phyloP scores from a whole-genome alignment of 2,888 invertebrate species.

The Alsophila aescularia region DNA sequence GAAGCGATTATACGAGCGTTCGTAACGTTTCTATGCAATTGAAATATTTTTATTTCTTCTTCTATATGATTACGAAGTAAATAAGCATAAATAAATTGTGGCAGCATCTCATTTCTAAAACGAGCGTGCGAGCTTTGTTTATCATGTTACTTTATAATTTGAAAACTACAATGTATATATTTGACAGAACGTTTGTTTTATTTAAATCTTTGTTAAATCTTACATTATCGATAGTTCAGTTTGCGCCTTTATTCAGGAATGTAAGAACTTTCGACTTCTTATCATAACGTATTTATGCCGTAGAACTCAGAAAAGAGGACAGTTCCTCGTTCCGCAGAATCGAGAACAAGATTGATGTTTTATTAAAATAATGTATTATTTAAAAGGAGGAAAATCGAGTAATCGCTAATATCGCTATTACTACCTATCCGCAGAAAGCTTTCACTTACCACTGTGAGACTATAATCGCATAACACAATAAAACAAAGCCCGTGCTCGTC shows the following conservation, averaged over 20 bases:
- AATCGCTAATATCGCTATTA: no score
- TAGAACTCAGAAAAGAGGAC: no score
- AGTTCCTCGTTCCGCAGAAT: no score
- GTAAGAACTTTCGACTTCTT: slow-evolving; percentile 29
- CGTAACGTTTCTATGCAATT: slow-evolving; percentile 3
- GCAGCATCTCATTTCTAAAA: not conserved
- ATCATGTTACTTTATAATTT: slow-evolving; percentile 1
- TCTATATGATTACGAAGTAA: not conserved
- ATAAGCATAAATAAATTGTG: not conserved
- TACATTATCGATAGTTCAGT: slow-evolving; percentile 16
- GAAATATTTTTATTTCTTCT: not conserved
- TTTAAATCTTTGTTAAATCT: slow-evolving; percentile 1
- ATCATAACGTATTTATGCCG: slow-evolving; percentile 11
- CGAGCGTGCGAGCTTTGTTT: slow-evolving; percentile 7
- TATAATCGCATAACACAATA: not conserved
- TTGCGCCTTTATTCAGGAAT: slow-evolving; percentile 21
- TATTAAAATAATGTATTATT: no score
- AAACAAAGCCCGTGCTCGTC: not conserved
- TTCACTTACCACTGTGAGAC: not conserved
- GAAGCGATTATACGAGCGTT: slow-evolving; percentile 35
- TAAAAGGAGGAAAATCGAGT: no score
- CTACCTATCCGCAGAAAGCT: no score
- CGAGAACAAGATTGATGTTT: no score
- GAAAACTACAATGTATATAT: slow-evolving; percentile 11
- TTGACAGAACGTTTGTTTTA: not conserved